Base-by-base conservation (phyloP, 2,113 vertebrate genomes). In the Cromileptes altivelis region DNA sequence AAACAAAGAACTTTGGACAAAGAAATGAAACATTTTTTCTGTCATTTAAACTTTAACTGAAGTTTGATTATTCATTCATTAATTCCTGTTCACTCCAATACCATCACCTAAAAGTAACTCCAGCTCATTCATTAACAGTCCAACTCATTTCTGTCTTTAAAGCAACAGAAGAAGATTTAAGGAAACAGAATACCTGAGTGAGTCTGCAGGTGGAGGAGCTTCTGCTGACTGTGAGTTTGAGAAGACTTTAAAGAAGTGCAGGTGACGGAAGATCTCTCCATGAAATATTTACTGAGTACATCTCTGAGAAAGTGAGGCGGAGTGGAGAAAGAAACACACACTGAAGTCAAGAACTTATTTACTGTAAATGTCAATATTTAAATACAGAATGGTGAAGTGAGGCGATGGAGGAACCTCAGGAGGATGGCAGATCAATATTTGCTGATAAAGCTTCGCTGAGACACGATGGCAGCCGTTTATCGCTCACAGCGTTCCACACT, bases 231-330 rank as follows among this genome's bases (percentile, higher is more conserved):
- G 27, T 11, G 18, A 11, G 33, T 30, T 40, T 30, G 8, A 40
- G 21, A 21, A 14, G 18, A 69, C 18, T 52, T 33, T n/a, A 21
- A 14, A 70, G 27, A 21, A 30, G 25, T 53, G 49, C 11, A 33
- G 47, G 42, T 11, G 9, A 45, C 42, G 47, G 21, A 40, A 61
- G 23, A 71, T 6, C 18, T 57, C 1, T 1, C 2, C 1, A 11
- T 73, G 19, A 67, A 74, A 67, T 73, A 74, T 81, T 67, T 7
- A 74, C 42, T 27, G 61, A 49, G 9, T 45, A n/a, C 10, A 17
- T 27, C 42, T 25, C 14, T 25, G n/a, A 18, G 61, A 27, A 4
- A 45, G 9, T 3, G 11, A 45, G 9, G 33, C 33, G 6, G 33
- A 37, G 33, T 37, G 33, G 33, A 37, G 33, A 37, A 8, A 2